Conservation (phyloP, 2,888 invertebrate species). For the Subacronicta megacephala region DNA sequence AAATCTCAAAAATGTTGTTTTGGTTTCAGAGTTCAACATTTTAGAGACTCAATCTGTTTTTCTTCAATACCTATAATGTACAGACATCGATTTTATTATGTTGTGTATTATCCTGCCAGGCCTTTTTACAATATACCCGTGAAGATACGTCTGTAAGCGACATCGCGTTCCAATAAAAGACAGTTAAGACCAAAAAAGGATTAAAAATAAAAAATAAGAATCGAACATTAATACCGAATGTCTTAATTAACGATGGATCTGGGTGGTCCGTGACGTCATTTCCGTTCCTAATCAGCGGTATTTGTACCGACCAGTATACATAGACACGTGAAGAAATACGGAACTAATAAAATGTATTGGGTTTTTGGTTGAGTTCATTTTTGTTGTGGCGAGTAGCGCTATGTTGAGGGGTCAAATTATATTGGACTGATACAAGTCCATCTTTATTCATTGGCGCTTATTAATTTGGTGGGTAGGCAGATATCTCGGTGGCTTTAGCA, state of each 20-base stretch:
- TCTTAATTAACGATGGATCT: slow-evolving; percentile 62
- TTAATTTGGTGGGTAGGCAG: slow-evolving; percentile 29
- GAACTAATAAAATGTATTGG: slow-evolving; percentile 16
- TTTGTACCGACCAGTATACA: not conserved
- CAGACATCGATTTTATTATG: not conserved
- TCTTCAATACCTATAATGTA: slow-evolving; percentile 1
- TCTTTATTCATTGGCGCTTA: slow-evolving; percentile 25
- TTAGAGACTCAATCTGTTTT: too few relatives aligned
- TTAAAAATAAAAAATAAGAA: slow-evolving; percentile 39
- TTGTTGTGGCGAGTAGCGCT: slow-evolving; percentile 15
- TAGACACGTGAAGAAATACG: slow-evolving; percentile 13
- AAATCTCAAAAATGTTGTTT: too few relatives aligned
- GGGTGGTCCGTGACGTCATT: slow-evolving; percentile 60
- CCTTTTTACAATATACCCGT: slow-evolving; percentile 23
- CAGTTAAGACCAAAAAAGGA: slow-evolving; percentile 34
- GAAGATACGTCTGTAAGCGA: slow-evolving; percentile 28
- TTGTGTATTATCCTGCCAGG: slow-evolving; percentile 12
- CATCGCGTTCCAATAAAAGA: slow-evolving; percentile 34
- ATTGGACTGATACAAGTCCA: not conserved
- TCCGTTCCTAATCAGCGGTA: slow-evolving; percentile 33
- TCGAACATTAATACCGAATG: slow-evolving; percentile 55
- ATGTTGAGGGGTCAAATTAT: not conserved
- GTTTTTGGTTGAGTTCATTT: not conserved
- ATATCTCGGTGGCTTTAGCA: slow-evolving; percentile 10
- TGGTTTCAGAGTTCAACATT: too few relatives aligned